Evolutionary conservation across 2,888 invertebrate species (phyloP).

Genomic region (Gandaritis pyraliata): DNA sequence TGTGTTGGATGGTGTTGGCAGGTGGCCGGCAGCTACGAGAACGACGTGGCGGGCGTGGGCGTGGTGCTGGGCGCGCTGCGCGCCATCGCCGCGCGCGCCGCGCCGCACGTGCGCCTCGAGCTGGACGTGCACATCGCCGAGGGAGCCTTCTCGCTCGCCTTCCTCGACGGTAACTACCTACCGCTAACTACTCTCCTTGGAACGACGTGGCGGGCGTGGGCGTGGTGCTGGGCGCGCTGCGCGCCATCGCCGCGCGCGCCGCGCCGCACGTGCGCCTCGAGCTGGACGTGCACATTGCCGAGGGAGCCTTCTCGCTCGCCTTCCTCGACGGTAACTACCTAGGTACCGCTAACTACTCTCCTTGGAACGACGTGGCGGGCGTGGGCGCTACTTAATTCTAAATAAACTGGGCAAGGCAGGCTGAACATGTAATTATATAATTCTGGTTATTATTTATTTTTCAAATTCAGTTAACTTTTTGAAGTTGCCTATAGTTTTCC

Average conservation of each 20-base stretch:
- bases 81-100: constrained; percentile 60
- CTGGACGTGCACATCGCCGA: constrained; percentile 88
- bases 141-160: constrained; percentile 90
- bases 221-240: constrained; percentile 84
- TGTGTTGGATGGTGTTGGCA: constrained; percentile 33
- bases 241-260: constrained; percentile 58
- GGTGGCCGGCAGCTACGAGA: constrained; percentile 90
- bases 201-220: constrained; percentile 90
- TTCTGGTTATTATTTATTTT: too few species aligned
- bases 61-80: constrained; percentile 84
- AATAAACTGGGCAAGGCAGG: too few species aligned
- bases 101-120: constrained; percentile 83
- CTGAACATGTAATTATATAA: too few species aligned
- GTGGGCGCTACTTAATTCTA: too few species aligned
- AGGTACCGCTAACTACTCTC: too few species aligned
- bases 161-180: constrained; percentile 86
- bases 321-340: constrained; percentile 86
- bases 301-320: constrained; percentile 90
- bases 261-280: constrained; percentile 84
- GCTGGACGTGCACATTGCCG: constrained; percentile 87
- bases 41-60: constrained; percentile 89
- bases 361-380: constrained; percentile 90
- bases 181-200: too few species aligned
- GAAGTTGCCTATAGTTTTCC: too few species aligned
- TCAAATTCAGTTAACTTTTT: too few species aligned